Evolutionary conservation across 2,113 vertebrate genomes (phyloP), one percentile per base, ranked within the genome.

Genomic region (Albula glossodonta): DNA sequence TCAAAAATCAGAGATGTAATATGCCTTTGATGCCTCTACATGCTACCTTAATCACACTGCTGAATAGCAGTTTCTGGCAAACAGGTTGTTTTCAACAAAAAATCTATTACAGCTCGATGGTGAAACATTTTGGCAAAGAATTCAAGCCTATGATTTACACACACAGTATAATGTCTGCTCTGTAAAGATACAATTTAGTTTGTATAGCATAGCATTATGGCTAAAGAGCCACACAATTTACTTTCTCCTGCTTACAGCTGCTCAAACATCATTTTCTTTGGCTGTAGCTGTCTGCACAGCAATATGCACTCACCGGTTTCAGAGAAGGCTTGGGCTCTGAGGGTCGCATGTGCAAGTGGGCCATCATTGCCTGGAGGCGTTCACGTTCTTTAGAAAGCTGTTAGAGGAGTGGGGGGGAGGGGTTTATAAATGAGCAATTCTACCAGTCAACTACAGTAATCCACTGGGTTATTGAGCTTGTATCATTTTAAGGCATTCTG

Each of bases 361-460:
- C 94, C 97, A 97, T 97, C 98, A 99, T 99, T 85, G 97, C 98
- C 93, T 96, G 96, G 93, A 99, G 97, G 92, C 97, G 96, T 87
- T 97, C 95, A 0, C 95, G 96, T 95, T 99, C 98, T 95, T 98
- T 98, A 94, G 96, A 96, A 94, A 99, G 97, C 98, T 99, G 96
- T 95, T 93, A 93, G 93, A 53, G 85, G 63, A 87, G 15, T 6
- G 13, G 82, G 74, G 15, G 41, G 48, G 11, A 31, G 51, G 51
- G 12, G 79, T 92, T 97, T 94, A 96, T 94, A 96, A 96, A 96
- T 95, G 94, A 97, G 95, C 93, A 94, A 96, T 96, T 93, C 91
- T 92, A 93, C 95, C 94, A 96, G 95, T 96, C 95, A 94, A 94
- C 89, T 88, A 93, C 93, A 91, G 93, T 90, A 94, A 96, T 96